phyloP scores from a whole-genome alignment of 35 echinoderm and acorn worm species.

The Apostichopus japonicus region DNA sequence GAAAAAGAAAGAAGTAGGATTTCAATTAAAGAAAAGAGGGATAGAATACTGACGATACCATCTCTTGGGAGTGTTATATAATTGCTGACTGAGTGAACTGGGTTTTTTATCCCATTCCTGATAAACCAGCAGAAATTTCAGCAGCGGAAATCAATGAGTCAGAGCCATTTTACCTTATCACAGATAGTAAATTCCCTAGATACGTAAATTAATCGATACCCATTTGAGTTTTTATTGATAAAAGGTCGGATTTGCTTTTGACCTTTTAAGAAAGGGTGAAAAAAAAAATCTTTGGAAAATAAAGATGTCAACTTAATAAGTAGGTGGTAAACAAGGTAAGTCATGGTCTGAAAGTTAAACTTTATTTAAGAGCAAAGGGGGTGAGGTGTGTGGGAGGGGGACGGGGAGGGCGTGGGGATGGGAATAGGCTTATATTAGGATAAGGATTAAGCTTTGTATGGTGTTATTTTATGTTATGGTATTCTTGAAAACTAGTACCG shows the following conservation, averaged over 20 bases:
- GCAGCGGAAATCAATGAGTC: slow-evolving; percentile 29
- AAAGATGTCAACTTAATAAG: too few relatives aligned
- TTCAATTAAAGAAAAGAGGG: slow-evolving; percentile 14
- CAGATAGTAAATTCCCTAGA: not conserved
- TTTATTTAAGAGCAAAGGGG: too few relatives aligned
- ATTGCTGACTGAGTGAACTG: slow-evolving; percentile 38
- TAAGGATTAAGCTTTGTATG: too few relatives aligned
- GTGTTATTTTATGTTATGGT: too few relatives aligned
- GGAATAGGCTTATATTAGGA: too few relatives aligned
- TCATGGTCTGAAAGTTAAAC: too few relatives aligned
- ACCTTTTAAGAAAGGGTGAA: not conserved
- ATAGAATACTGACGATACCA: not conserved
- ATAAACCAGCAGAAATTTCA: not conserved
- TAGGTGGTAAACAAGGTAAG: too few relatives aligned
- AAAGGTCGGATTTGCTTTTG: slow-evolving; percentile 12
- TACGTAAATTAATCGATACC: slow-evolving; percentile 18
- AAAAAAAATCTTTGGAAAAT: too few relatives aligned
- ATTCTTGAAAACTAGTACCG: too few relatives aligned
- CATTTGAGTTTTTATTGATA: slow-evolving; percentile 33
- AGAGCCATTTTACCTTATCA: not conserved
- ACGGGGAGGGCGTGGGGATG: too few relatives aligned
- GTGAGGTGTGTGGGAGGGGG: too few relatives aligned
- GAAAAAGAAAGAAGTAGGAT: not conserved
- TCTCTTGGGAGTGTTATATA: slow-evolving; percentile 31
- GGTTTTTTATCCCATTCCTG: slow-evolving; percentile 20